A percentile compares a stretch with the other conserved stretches of the same genome.
These are phyloP conservation scores for Sycon ciliatum DNA, from an alignment of 37 sponge, comb jelly and placozoan species.

Conservation along the genomic window DNA sequence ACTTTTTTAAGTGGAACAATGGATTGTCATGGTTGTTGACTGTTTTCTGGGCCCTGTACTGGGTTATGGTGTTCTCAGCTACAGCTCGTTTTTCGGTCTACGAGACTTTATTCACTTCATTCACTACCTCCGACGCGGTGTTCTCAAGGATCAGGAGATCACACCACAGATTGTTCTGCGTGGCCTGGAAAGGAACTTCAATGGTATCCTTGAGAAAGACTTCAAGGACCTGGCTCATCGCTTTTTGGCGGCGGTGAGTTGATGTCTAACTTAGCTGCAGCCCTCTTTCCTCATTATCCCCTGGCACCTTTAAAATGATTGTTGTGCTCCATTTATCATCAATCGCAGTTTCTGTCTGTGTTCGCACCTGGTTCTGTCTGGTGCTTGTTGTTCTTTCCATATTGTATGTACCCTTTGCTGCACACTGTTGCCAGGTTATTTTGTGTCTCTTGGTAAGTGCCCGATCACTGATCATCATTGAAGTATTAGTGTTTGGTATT, in stretches of 20 bases:
- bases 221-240: slow-evolving; percentile 45
- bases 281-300: no score
- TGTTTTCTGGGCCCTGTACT: no score
- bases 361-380: no score
- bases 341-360: no score
- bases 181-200: slow-evolving; percentile 86
- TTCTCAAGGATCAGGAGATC: slow-evolving; percentile 9
- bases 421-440: no score
- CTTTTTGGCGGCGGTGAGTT: slow-evolving; percentile 44
- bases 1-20: not conserved
- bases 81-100: slow-evolving; percentile 57
- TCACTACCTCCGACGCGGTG: slow-evolving; percentile 42
- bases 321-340: no score
- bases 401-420: not conserved
- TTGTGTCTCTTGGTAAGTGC: no score
- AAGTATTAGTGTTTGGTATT: not conserved
- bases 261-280: slow-evolving; percentile 5
- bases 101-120: slow-evolving; percentile 80
- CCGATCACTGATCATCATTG: no score
- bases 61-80: no score
- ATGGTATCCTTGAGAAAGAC: slow-evolving; percentile 36
- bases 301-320: no score
- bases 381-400: not conserved
- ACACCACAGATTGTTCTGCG: slow-evolving; percentile 52
- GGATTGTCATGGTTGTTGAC: not conserved